phyloP scores from a whole-genome alignment of 2,113 vertebrate genomes.

The Percopsis transmontana region DNA sequence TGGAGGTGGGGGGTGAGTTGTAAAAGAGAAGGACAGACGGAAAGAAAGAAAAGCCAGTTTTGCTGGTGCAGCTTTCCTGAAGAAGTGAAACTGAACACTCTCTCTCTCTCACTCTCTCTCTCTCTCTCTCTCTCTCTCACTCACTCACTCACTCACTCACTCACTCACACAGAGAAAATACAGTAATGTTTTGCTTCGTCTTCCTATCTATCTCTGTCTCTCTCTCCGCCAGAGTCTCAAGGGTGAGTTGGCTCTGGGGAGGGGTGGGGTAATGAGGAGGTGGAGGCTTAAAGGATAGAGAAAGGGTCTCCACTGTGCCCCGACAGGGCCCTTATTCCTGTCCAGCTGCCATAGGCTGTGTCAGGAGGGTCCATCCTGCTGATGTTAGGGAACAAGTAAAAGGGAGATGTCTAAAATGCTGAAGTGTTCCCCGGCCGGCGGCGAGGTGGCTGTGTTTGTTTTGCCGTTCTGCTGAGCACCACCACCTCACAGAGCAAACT shows the following conservation, averaged over 20 bases:
- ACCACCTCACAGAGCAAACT: slow-evolving; percentile 61
- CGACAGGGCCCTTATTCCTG: slow-evolving; percentile 57
- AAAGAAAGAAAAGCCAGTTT: slow-evolving; percentile 27
- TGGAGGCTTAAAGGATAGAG: slow-evolving; percentile 13
- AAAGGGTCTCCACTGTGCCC: slow-evolving; percentile 60
- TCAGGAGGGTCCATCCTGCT: slow-evolving; percentile 75
- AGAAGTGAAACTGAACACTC: slow-evolving; percentile 18
- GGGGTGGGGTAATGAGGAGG: slow-evolving; percentile 30
- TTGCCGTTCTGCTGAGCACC: slow-evolving; percentile 73
- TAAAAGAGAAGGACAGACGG: slow-evolving; percentile 33
- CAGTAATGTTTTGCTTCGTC: too few relatives aligned
- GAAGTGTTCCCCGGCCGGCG: slow-evolving; percentile 62
- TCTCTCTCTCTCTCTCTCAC: slow-evolving; percentile 43
- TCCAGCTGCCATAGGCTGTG: slow-evolving; percentile 72
- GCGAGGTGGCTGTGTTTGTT: slow-evolving; percentile 63
- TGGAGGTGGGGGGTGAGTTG: slow-evolving; percentile 36
- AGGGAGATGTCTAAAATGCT: slow-evolving; percentile 67
- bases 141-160: slow-evolving; percentile 9
- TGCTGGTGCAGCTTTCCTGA: slow-evolving; percentile 41
- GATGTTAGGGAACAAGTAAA: slow-evolving; percentile 68
- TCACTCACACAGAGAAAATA: too few relatives aligned
- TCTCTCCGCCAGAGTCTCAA: too few relatives aligned
- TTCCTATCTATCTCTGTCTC: too few relatives aligned
- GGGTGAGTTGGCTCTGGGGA: slow-evolving; percentile 45
- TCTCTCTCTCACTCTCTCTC: slow-evolving; percentile 39